Conservation (phyloP, 2,113 vertebrate genomes). For the Xyliphius kryptos region DNA sequence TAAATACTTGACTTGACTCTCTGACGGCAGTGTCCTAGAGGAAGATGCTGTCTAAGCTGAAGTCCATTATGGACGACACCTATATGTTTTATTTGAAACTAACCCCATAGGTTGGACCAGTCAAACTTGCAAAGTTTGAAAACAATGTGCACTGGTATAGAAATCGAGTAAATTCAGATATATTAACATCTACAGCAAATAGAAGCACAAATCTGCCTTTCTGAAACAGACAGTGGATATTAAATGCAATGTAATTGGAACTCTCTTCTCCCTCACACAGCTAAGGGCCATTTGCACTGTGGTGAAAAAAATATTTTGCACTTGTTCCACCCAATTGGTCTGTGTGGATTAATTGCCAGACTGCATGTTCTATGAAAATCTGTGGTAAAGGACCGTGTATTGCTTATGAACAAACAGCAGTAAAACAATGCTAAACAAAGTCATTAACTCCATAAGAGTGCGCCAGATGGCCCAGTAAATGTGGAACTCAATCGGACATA, state of each 20-base stretch:
- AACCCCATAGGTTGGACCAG: neutral
- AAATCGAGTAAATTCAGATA: no score
- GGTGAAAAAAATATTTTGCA: slow-evolving; percentile 10
- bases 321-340: neutral
- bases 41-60: no score
- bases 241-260: slow-evolving; percentile 15
- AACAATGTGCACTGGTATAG: neutral
- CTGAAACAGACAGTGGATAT: slow-evolving; percentile 8
- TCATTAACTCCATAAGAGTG: no score
- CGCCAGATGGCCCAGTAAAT: neutral
- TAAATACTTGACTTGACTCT: no score
- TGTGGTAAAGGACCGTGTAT: neutral
- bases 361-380: neutral
- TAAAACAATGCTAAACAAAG: no score
- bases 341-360: neutral
- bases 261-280: neutral
- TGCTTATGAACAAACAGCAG: neutral
- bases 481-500: neutral
- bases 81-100: slow-evolving; percentile 9
- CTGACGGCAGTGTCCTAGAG: no score
- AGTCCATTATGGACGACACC: no score
- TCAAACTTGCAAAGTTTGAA: slow-evolving; percentile 3
- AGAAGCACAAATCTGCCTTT: slow-evolving; percentile 6
- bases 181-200: neutral
- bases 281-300: slow-evolving; percentile 9